Base-by-base conservation (phyloP, 2,113 vertebrate genomes). In the Alaudala cheleensis region DNA sequence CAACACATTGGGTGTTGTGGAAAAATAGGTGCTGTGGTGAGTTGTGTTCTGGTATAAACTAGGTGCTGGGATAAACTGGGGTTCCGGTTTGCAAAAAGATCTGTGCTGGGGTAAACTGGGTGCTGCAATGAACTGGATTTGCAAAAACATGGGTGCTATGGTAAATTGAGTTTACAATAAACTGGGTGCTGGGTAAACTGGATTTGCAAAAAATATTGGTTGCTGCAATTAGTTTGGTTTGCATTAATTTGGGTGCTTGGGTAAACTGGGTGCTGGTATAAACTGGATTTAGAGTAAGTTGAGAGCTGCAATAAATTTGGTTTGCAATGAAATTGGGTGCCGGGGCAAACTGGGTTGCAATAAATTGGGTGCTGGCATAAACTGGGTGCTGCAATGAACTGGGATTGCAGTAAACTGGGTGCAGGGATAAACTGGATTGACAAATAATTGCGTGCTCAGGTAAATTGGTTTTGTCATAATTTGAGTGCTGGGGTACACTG, bases 311-410 rank as follows among this genome's bases (percentile, higher is more conserved):
- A 15, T 72, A 9, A 49, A 22, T 4, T 26, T 1, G 45, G 9
- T 47, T 44, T 65, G 74, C 14, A 33, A 26, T 18, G 21, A 34
- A 50, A 20, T 2, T 82, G 51, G 15, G 54, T 44, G 22, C n/a
- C 0, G 2, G 2, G 9, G 14, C 8, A 14, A 64, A 28, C 1
- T 42, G 53, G 13, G n/a, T 64, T 67, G 47, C 17, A 3, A 10
- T 31, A 24, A 29, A 34, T 1, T 29, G 28, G 45, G 34, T 53
- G 49, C 44, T 73, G 25, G 33, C 37, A 29, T 40, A 12, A 61
- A 17, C n/a, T 65, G 56, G 24, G 39, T 31, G 19, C 39, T 42
- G 37, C 1, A 5, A 22, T 65, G 33, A 70, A 37, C 2, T 50
- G 65, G 31, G 31, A 28, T 47, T 24, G 21, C 18, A 3, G 23